A percentile compares a stretch with the other conserved stretches of the same genome.
phyloP scores from a whole-genome alignment of 2,888 invertebrate species.

The Belgica antarctica region DNA sequence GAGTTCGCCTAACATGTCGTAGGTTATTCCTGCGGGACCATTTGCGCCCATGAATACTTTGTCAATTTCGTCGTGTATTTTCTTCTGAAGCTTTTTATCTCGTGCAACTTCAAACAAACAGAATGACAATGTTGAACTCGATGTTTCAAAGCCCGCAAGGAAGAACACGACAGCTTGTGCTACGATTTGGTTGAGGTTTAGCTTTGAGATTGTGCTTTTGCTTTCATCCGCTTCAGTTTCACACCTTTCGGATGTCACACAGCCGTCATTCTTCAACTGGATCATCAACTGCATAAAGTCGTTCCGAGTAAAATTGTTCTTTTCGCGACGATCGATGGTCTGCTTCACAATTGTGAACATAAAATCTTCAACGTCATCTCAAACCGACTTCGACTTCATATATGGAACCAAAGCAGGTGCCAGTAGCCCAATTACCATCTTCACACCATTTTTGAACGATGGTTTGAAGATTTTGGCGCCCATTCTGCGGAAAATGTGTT shows the following conservation, averaged over 20 bases:
- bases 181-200: background rate
- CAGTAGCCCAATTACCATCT: constrained; percentile 48
- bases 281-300: constrained; percentile 57
- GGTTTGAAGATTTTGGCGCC: constrained; percentile 47
- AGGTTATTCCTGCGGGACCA: constrained; percentile 44
- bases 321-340: constrained; percentile 54
- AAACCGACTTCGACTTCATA: too few species aligned
- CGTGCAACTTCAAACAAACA: constrained; percentile 44
- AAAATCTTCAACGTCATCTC: constrained; percentile 48
- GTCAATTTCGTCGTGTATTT: constrained; percentile 46
- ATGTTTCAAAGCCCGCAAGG: constrained; percentile 45
- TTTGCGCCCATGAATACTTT: constrained; percentile 43
- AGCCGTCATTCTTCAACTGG: constrained; percentile 52
- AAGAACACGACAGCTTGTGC: constrained; percentile 26
- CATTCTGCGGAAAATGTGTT: constrained; percentile 45
- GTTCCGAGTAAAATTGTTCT: constrained; percentile 52
- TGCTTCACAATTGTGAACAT: constrained; percentile 53
- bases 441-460: constrained; percentile 46
- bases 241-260: constrained; percentile 37
- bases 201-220: background rate
- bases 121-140: constrained; percentile 44
- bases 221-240: constrained; percentile 23
- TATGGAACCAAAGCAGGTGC: constrained; percentile 48
- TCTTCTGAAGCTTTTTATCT: constrained; percentile 45
- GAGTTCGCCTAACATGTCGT: constrained; percentile 46